phyloP scores from a whole-genome alignment of 2,888 invertebrate species.

The Gnatocerus cornutus region DNA sequence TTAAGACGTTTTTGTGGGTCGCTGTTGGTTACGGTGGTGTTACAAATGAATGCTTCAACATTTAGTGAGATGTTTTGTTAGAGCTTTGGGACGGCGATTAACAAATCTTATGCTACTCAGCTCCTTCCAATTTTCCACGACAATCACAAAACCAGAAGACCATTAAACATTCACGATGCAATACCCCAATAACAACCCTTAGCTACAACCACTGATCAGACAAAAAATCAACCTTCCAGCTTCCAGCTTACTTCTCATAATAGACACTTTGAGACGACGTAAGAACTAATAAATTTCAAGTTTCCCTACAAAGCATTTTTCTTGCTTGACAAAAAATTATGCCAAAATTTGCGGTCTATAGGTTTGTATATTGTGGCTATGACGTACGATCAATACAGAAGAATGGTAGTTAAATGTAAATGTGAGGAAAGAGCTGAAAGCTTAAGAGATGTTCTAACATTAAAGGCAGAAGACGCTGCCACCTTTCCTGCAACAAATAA shows the following conservation, averaged over 20 bases:
- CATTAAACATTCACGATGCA: slow-evolving; percentile 39
- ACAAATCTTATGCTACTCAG: slow-evolving; percentile 59
- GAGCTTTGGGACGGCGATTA: slow-evolving; percentile 57
- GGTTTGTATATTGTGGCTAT: slow-evolving; percentile 17
- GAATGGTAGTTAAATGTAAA: slow-evolving; percentile 41
- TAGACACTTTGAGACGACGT: no score
- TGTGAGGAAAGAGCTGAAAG: slow-evolving; percentile 30
- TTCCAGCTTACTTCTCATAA: no score
- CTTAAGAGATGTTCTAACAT: slow-evolving; percentile 32
- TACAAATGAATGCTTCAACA: slow-evolving; percentile 60
- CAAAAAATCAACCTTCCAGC: slow-evolving; percentile 4
- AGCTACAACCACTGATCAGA: background rate
- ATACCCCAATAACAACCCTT: background rate
- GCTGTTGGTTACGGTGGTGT: slow-evolving; percentile 56
- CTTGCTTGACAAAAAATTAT: slow-evolving; percentile 10
- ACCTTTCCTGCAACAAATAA: slow-evolving; percentile 18
- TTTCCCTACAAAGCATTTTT: no score
- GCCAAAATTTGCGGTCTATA: slow-evolving; percentile 23
- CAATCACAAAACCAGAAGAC: slow-evolving; percentile 49
- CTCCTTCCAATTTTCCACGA: slow-evolving; percentile 50
- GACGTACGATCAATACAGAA: slow-evolving; percentile 38
- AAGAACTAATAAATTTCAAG: no score
- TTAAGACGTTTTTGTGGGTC: slow-evolving; percentile 60
- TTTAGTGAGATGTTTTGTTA: slow-evolving; percentile 62
- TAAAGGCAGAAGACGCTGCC: slow-evolving; percentile 22